These are phyloP conservation scores for Otocyon megalotis DNA, from an alignment of 2,113 vertebrate genomes.

Conservation along the genomic window DNA sequence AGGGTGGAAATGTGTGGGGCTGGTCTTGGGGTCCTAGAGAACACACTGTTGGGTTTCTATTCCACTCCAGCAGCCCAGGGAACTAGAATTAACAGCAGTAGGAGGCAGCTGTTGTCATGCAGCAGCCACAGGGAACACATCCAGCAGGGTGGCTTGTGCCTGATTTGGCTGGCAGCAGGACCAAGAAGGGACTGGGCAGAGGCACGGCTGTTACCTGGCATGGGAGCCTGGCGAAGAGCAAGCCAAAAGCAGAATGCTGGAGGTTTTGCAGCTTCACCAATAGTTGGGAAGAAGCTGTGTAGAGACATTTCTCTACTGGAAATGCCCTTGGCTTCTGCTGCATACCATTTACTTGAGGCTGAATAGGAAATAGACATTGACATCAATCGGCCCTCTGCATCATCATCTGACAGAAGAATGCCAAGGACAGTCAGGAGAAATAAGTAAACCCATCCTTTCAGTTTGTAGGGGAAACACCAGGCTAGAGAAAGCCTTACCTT, in stretches of 20 bases:
- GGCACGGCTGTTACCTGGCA: constrained; percentile 39
- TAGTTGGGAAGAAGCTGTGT: background rate
- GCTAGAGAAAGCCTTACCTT: background rate
- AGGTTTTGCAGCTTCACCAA: background rate
- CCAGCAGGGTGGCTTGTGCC: background rate
- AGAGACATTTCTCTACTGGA: constrained; percentile 9
- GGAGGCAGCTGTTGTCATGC: background rate
- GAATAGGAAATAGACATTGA: background rate
- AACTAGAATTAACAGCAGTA: background rate
- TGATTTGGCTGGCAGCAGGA: background rate
- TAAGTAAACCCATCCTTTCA: background rate
- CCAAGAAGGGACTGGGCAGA: background rate
- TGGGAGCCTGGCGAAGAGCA: background rate
- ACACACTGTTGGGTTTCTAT: background rate
- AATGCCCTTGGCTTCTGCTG: background rate
- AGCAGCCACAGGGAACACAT: background rate
- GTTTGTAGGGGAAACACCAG: background rate
- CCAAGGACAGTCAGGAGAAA: background rate
- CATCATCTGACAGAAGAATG: background rate
- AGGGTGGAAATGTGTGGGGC: background rate
- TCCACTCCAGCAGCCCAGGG: background rate
- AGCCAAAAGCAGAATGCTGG: background rate
- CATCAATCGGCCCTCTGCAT: background rate
- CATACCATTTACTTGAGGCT: background rate
- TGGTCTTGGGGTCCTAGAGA: background rate